These are phyloP conservation scores for Cephalopholis sonnerati DNA, from an alignment of 2,113 vertebrate species.

Conservation along the genomic window DNA sequence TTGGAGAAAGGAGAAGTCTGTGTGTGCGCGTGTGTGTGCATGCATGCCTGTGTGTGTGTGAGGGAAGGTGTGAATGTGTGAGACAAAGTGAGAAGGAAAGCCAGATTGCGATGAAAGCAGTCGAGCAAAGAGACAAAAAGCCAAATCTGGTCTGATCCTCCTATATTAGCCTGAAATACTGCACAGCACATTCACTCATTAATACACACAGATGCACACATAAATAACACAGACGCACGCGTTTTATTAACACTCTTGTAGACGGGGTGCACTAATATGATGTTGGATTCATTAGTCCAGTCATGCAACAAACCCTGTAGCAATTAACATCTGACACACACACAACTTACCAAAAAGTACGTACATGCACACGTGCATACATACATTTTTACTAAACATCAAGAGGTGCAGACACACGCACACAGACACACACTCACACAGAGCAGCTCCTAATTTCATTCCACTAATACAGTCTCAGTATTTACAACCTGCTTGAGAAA, in stretches of 20 bases:
- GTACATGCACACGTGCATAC: conserved; percentile 9
- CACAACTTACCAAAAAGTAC: conserved; percentile 22
- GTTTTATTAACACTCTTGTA: conserved; percentile 23
- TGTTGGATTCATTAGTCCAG: conserved; percentile 55
- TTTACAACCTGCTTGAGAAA: conserved; percentile 77
- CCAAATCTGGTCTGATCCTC: conserved; percentile 62
- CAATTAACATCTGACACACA: conserved; percentile 58
- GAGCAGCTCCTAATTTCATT: conserved; percentile 64
- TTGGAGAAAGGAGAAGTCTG: neutral
- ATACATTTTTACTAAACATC: conserved; percentile 18
- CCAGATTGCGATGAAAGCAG: conserved; percentile 35
- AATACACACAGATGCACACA: conserved; percentile 25
- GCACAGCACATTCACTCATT: conserved; percentile 26
- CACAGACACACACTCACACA: conserved; percentile 8
- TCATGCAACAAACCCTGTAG: conserved; percentile 50
- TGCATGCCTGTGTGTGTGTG: neutral
- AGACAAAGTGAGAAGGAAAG: conserved; percentile 18
- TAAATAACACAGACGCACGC: conserved; percentile 32
- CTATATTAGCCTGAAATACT: conserved; percentile 39
- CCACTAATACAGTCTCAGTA: conserved; percentile 75
- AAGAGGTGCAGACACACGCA: conserved; percentile 13
- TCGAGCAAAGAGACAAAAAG: conserved; percentile 43
- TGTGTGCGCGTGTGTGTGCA: conserved; percentile 11
- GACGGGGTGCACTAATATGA: conserved; percentile 27
- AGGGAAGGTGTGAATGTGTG: conserved; percentile 14